Percentiles rank a stretch among this genome's conserved stretches.
Evolutionary conservation across 2,888 invertebrate species (phyloP).

Genomic region (Lacanobia wlatinum): DNA sequence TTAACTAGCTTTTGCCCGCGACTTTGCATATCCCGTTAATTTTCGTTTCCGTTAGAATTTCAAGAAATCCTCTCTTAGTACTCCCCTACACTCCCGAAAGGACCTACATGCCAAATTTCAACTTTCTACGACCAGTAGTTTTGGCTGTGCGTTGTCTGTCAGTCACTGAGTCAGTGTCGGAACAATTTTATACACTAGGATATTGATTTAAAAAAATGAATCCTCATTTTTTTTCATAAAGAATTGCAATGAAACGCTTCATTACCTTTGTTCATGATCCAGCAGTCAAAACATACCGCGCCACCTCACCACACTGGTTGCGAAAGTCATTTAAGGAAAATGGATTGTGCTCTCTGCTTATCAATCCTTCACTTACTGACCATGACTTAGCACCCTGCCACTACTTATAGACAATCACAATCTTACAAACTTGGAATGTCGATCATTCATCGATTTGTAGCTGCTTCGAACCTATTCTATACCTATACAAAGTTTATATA

Average conservation of each 20-base stretch:
- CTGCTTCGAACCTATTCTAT: not conserved
- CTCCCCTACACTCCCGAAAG: too few relatives aligned
- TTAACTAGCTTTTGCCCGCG: too few relatives aligned
- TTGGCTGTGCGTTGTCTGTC: too few relatives aligned
- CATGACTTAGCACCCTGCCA: slow-evolving; percentile 45
- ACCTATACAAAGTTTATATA: not conserved
- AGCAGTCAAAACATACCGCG: not conserved
- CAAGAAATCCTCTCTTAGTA: too few relatives aligned
- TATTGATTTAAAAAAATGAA: not conserved
- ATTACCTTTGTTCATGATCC: not conserved
- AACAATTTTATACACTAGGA: too few relatives aligned
- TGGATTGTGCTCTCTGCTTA: slow-evolving; percentile 36
- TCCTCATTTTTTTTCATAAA: not conserved
- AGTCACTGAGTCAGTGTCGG: too few relatives aligned
- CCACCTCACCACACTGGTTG: slow-evolving; percentile 7
- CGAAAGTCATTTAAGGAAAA: slow-evolving; percentile 42
- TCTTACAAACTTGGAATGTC: slow-evolving; percentile 30
- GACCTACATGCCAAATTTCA: too few relatives aligned
- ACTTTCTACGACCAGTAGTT: too few relatives aligned
- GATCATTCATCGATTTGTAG: slow-evolving; percentile 32
- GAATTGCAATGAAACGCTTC: not conserved
- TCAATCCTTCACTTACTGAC: slow-evolving; percentile 42
- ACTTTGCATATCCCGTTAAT: too few relatives aligned
- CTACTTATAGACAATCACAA: slow-evolving; percentile 43
- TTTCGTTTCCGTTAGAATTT: too few relatives aligned